These are phyloP conservation scores for Leptopilina clavipes DNA, from an alignment of 1,140 invertebrate species.

Conservation along the genomic window DNA sequence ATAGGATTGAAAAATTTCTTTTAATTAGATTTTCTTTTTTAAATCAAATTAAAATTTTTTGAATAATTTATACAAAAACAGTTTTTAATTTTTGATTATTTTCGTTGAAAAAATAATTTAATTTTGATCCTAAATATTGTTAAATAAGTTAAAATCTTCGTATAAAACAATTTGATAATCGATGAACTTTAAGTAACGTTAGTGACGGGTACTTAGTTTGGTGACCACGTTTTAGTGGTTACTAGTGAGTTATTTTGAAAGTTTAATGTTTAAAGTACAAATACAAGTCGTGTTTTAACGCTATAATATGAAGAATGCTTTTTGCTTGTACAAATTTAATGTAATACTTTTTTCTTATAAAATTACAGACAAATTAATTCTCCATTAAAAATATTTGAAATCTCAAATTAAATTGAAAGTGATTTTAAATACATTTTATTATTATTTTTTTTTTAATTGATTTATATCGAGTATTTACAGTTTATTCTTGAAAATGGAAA, in stretches of 20 bases:
- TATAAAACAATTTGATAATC: constrained; percentile 17
- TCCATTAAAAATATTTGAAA: too few species aligned
- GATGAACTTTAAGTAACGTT: not conserved
- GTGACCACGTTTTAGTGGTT: constrained; percentile 1
- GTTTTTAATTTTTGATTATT: too few species aligned
- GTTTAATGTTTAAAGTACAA: not conserved
- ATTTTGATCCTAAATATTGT: not conserved
- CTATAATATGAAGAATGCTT: not conserved
- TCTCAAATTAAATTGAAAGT: not conserved
- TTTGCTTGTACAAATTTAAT: not conserved
- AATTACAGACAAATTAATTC: too few species aligned
- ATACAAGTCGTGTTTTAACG: not conserved
- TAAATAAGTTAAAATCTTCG: not conserved
- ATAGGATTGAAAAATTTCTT: too few species aligned
- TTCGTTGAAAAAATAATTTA: too few species aligned
- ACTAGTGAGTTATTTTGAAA: not conserved
- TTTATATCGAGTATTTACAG: not conserved
- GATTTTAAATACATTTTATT: not conserved
- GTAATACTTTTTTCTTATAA: not conserved
- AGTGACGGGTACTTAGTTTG: not conserved
- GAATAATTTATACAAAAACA: too few species aligned
- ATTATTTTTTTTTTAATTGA: not conserved
- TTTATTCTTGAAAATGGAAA: not conserved
- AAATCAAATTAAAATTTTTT: too few species aligned
- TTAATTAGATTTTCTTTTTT: too few species aligned